phyloP scores from a whole-genome alignment of 2,888 invertebrate species.

The Stenchaetothrips biformis region DNA sequence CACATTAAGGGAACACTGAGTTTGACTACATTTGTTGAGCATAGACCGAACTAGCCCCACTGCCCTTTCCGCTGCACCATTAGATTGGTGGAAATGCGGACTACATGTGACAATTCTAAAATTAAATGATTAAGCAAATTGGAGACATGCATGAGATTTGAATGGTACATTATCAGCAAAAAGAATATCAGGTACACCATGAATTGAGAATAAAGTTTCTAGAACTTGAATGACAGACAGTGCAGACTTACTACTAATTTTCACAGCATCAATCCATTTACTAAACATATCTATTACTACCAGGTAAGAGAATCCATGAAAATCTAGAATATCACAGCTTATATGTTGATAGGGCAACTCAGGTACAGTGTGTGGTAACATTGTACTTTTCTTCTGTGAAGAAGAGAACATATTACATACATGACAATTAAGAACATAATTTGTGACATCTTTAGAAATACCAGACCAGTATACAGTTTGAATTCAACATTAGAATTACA shows the following conservation, averaged over 20 bases:
- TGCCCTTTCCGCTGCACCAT: constrained; percentile 14
- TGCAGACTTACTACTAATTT: background rate
- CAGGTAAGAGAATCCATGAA: background rate
- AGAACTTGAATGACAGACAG: background rate
- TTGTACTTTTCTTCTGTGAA: background rate
- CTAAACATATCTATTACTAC: constrained; percentile 24
- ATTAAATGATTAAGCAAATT: background rate
- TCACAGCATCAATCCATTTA: constrained; percentile 26
- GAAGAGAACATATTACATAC: background rate
- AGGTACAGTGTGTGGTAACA: background rate
- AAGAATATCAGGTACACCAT: background rate
- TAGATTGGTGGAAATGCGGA: constrained; percentile 16
- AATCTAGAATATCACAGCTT: constrained; percentile 24
- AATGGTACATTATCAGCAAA: constrained; percentile 27
- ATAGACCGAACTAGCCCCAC: background rate
- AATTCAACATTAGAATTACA: too few species aligned
- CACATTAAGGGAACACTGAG: too few species aligned
- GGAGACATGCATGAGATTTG: background rate
- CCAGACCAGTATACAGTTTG: constrained; percentile 27
- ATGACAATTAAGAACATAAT: background rate
- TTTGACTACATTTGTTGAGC: background rate
- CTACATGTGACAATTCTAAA: constrained; percentile 3
- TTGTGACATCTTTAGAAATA: constrained; percentile 24
- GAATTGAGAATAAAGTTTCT: background rate
- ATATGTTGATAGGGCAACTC: constrained; percentile 7